Base-by-base conservation (phyloP, 2,797 vertebrate species). In the Merluccius polli region DNA sequence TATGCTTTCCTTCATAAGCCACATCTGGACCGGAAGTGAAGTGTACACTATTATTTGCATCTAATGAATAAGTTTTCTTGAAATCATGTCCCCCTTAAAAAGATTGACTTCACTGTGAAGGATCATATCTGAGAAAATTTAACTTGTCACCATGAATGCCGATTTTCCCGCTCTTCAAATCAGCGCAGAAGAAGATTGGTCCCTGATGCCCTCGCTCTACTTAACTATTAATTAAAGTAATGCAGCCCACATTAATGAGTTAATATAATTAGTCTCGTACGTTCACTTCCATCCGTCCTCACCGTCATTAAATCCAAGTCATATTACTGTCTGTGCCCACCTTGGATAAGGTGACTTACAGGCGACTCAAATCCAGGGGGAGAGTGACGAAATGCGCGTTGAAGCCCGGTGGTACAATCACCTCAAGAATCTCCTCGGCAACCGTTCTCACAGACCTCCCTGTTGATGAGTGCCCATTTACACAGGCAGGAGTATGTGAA, bases 171-270 rank as follows among this genome's bases (percentile, higher is more conserved):
- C 52, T 24, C 52, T 59, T 59, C 52, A 59, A 59, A 59, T 59
- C 52, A 59, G 21, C 8, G 52, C 52, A 24, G 52, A 24, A 59
- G 52, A 38, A 59, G 44, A 59, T 59, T 59, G 52, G 21, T 59
- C 52, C 52, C 52, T 24, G 52, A 24, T 24, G 52, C 7, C 52
- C 9, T n/a, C 52, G 52, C 10, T 59, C 52, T 24, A 59, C 52
- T 59, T 59, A 59, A 59, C 8, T 59, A 59, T 59, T n/a, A 59
- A 59, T 59, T 59, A 59, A 59, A 59, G 52, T 59, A 59, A 59
- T 24, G 52, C 52, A 59, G 52, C 52, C 52, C n/a, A 59, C 21
- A 9, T 59, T 59, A 59, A 59, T 16, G 24, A 65, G n/a, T 65
- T 65, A 65, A 65, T 65, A 27, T 65, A 65, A 65, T 65, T 65